phyloP scores from a whole-genome alignment of 2,113 vertebrate genomes.

The Seriola quinqueradiata region DNA sequence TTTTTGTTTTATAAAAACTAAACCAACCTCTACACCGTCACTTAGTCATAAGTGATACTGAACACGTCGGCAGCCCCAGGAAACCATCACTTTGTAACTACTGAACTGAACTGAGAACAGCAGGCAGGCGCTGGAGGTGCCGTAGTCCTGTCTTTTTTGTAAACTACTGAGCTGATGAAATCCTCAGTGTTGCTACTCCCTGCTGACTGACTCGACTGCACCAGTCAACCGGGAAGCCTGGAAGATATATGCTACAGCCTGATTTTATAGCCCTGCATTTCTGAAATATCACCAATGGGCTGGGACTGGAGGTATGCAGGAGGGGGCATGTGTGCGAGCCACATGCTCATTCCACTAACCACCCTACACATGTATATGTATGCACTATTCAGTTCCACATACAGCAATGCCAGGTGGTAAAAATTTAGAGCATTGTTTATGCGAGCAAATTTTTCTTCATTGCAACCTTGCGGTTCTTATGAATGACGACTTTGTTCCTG shows the following conservation, averaged over 20 bases:
- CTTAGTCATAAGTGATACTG: conserved; percentile 32
- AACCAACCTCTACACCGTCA: conserved; percentile 65
- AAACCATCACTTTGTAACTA: conserved; percentile 73
- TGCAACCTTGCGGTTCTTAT: conserved; percentile 30
- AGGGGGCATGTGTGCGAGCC: conserved; percentile 72
- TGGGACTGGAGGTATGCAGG: conserved; percentile 75
- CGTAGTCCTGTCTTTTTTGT: conserved; percentile 41
- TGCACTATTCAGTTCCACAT: conserved; percentile 65
- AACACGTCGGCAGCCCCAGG: conserved; percentile 54
- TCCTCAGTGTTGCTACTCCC: conserved; percentile 48
- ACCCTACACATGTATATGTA: conserved; percentile 59
- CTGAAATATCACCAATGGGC: conserved; percentile 74
- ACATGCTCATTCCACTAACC: conserved; percentile 66
- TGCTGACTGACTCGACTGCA: conserved; percentile 57
- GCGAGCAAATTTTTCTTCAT: conserved; percentile 28
- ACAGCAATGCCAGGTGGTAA: conserved; percentile 41
- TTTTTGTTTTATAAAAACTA: conserved; percentile 49
- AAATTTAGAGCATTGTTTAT: conserved; percentile 42
- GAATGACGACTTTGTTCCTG: conserved; percentile 37
- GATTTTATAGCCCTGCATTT: conserved; percentile 75
- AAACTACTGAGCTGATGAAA: conserved; percentile 83
- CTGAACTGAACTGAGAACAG: conserved; percentile 76
- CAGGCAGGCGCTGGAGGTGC: conserved; percentile 50
- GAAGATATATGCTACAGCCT: conserved; percentile 71
- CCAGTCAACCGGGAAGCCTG: conserved; percentile 56